Percentiles rank a stretch among this genome's conserved stretches.
Conservation (phyloP, 2,113 vertebrate species). For the Gambusia affinis region DNA sequence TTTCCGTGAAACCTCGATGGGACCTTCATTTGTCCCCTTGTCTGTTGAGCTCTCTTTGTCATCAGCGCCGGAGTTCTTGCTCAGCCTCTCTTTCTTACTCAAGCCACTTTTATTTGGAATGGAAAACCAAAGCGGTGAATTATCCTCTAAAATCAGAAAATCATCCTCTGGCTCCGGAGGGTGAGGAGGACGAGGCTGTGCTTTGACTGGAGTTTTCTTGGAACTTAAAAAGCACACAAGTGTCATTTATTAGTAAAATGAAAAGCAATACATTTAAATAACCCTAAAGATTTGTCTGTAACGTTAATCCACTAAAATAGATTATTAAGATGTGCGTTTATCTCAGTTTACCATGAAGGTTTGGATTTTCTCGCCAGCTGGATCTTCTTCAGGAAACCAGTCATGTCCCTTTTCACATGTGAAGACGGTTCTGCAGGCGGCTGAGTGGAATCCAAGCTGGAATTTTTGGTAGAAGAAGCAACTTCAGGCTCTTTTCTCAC, state of each 20-base stretch:
- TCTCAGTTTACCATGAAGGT: slow-evolving; percentile 55
- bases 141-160: slow-evolving; percentile 79
- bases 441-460: neutral
- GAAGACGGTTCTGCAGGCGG: neutral
- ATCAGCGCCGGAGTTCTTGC: slow-evolving; percentile 20
- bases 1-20: slow-evolving; percentile 3
- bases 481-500: slow-evolving; percentile 1
- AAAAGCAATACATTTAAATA: neutral
- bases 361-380: slow-evolving; percentile 49
- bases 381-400: slow-evolving; percentile 66
- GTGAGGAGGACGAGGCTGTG: slow-evolving; percentile 7
- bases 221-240: slow-evolving; percentile 31
- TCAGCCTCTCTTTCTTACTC: slow-evolving; percentile 30
- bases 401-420: slow-evolving; percentile 15
- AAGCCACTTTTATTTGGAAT: slow-evolving; percentile 59
- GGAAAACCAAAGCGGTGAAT: slow-evolving; percentile 54
- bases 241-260: neutral
- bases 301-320: neutral
- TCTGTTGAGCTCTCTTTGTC: slow-evolving; percentile 41
- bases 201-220: slow-evolving; percentile 36
- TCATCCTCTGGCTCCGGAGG: slow-evolving; percentile 69
- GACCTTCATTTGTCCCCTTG: neutral
- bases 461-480: neutral
- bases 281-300: neutral
- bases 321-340: neutral